Conservation (phyloP, 2,113 vertebrate species). For the Dicerorhinus sumatrensis region DNA sequence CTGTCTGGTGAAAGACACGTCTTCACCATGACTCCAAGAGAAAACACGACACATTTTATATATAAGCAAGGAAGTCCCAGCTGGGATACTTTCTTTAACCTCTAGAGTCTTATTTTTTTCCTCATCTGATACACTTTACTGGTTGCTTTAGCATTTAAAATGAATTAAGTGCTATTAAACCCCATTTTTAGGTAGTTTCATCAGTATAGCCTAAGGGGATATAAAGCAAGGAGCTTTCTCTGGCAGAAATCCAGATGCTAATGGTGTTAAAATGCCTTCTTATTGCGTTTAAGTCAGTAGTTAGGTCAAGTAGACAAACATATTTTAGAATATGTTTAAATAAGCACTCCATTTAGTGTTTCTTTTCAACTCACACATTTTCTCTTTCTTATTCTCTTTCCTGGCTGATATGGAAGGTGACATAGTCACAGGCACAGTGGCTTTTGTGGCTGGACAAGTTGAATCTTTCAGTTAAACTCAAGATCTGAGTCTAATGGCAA, state of each 20-base stretch:
- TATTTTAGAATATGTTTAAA: constrained; percentile 87
- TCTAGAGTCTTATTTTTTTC: constrained; percentile 69
- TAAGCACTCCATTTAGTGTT: constrained; percentile 85
- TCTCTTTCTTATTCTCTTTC: constrained; percentile 44
- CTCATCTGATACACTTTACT: constrained; percentile 69
- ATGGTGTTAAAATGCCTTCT: constrained; percentile 86
- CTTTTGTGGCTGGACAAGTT: not conserved
- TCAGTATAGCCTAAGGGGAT: constrained; percentile 81
- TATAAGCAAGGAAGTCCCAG: not conserved
- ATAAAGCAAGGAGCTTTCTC: constrained; percentile 83
- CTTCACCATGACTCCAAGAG: not conserved
- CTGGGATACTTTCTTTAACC: constrained; percentile 67
- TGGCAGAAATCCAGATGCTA: constrained; percentile 87
- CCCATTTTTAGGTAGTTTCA: constrained; percentile 83
- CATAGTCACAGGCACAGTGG: not conserved
- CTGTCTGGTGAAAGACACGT: rapidly evolving
- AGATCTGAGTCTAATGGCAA: not conserved
- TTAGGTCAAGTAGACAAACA: constrained; percentile 87
- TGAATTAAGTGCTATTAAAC: constrained; percentile 83
- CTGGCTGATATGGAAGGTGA: constrained; percentile 8
- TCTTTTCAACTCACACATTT: constrained; percentile 72
- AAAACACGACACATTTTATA: not conserved
- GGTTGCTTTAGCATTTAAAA: constrained; percentile 82
- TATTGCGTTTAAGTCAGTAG: constrained; percentile 85
- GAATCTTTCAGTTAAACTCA: constrained; percentile 14